A percentile compares a stretch with the other conserved stretches of the same genome.
Evolutionary conservation across 1,140 invertebrate genomes (phyloP).

Genomic region (Argopecten irradians): DNA sequence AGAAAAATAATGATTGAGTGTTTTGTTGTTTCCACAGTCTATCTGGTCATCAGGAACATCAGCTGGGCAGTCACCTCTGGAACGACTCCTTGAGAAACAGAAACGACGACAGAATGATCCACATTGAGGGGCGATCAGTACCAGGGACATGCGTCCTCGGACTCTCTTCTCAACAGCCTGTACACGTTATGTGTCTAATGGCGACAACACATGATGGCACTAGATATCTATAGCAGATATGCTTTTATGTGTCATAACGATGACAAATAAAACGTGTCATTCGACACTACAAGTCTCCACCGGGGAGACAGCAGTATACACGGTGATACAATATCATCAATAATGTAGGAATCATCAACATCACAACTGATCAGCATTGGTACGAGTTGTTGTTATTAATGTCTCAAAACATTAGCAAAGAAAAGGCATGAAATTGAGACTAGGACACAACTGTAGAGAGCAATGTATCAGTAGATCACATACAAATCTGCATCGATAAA

Average conservation of each 20-base stretch:
- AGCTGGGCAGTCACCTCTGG: constrained; percentile 84
- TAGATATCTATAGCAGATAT: neutral
- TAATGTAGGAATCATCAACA: too few relatives aligned
- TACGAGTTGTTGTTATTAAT: too few relatives aligned
- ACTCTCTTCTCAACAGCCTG: neutral
- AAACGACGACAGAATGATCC: constrained; percentile 78
- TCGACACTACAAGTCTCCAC: neutral
- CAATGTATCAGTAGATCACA: neutral
- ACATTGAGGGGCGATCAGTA: constrained; percentile 62
- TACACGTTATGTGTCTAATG: neutral
- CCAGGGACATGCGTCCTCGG: neutral
- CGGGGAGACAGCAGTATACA: neutral
- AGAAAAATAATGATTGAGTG: constrained; percentile 42
- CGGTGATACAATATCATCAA: neutral
- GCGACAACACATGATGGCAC: neutral
- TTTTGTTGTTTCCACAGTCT: constrained; percentile 79
- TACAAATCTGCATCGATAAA: neutral
- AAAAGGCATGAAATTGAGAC: neutral
- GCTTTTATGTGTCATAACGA: neutral
- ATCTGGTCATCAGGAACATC: constrained; percentile 85
- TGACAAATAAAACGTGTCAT: neutral
- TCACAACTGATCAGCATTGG: too few relatives aligned
- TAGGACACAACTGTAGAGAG: neutral
- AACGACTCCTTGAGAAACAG: constrained; percentile 88
- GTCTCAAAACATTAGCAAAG: neutral